Evolutionary conservation across 2,797 vertebrate species (phyloP), one percentile per base, ranked within the genome.

Genomic region (Orientallactaga sibirica): DNA sequence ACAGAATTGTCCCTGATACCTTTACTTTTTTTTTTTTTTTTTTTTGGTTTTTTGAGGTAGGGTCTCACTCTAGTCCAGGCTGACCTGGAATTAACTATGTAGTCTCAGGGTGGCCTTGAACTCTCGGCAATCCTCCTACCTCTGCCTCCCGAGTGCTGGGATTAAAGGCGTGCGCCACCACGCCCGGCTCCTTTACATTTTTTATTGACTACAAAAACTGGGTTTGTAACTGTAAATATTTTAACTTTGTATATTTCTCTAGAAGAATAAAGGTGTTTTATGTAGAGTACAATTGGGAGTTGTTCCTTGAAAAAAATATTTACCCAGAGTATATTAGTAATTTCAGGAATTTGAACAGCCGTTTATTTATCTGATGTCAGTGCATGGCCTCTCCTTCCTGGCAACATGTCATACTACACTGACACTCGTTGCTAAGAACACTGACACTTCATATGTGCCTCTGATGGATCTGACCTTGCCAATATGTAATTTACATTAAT

Each of bases 281-380:
- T 84, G 7, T 74, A 74, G 78, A 62, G 71, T 86, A 81, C 70
- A 94, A 77, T 78, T 94, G 37, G 66, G n/a, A 93, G n/a, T 52
- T 76, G 29, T 85, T 91, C 16, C 5, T 80, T 91, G 66, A 84
- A 92, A 95, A 94, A 14, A 3, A 79, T 88, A 88, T 76, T 75
- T 92, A 55, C 12, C 18, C 52, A 58, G 43, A 89, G 33, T 82
- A 67, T 82, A 75, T 75, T 62, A 93, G 33, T 93, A 90, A 71
- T 84, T 86, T 29, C 94, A 25, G 37, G 81, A 76, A 58, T 66
- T 75, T 75, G 52, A 55, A 76, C 4, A 81, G 7, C 73, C 73
- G 64, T 83, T 92, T 80, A 68, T 83, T 92, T 80, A 22, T 67
- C 48, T 76, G 71, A 29, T 29, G 20, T 29, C 5, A 37, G 5